Base-by-base conservation (phyloP, 2,797 vertebrate genomes). In the Kryptopterus vitreolus region DNA sequence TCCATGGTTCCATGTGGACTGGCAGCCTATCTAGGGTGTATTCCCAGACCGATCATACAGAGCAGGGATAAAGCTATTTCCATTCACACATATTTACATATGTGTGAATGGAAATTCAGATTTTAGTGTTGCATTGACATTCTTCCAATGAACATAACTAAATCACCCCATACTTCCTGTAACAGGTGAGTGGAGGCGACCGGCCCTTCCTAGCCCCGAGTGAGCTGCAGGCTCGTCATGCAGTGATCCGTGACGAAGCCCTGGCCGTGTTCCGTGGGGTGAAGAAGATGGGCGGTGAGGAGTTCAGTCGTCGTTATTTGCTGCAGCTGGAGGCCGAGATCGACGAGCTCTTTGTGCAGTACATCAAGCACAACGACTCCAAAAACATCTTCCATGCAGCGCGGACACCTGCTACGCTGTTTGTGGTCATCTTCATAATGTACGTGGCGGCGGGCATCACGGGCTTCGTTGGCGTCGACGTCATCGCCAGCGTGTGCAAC, bases 301-400 rank as follows among this genome's bases (percentile, higher is more conserved):
- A 99, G 85, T 99, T 99, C 90, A 99, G 98, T 91, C 95, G 97
- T 0, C 95, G 97, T 55, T 99, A 99, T 94, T 93, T 99, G 87
- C 95, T 95, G 88, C 97, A 99, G 89, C 92, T 99, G 92, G 96
- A 99, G 89, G 91, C 86, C 0, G 98, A 99, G 86, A 93, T 99
- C 3, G 97, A 99, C 16, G 97, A 98, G 94, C 94, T 98, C 71
- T 99, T 98, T 71, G 92, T 98, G 86, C 97, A 99, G 91, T 99
- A 98, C 88, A 97, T 99, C 93, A 99, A 99, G 87, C 98, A 99
- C 96, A 99, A 99, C 72, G 98, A 99, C 91, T 98, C 97, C 95
- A 99, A 99, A 93, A 99, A 99, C 93, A 99, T 99, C 95, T 99
- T 99, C 94, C 98, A 99, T 0, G 97, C 98, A 0, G 97, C 98